Base-by-base conservation (phyloP, 2,888 invertebrate genomes). In the Panopea generosa region DNA sequence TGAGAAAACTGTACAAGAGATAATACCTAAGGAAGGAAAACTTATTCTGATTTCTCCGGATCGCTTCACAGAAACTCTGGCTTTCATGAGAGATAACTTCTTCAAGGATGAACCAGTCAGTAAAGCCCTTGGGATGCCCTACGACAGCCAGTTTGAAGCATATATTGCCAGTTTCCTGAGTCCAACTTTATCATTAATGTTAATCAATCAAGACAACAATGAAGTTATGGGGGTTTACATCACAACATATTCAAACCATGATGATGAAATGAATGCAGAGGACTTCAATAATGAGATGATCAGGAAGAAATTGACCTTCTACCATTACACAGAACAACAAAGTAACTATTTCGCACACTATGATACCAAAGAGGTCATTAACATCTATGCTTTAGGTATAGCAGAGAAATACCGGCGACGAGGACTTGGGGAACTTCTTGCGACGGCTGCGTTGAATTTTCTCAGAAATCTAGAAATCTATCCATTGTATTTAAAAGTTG, bases 171-270 rank as follows among this genome's bases (percentile, higher is more conserved):
- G n/a, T n/a, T n/a, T n/a, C n/a, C n/a, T n/a, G n/a, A n/a, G n/a
- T n/a, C n/a, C 50, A 11, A 27, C 56, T 22, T 26, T 76, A 27
- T 70, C 76, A 6, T n/a, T 76, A n/a, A 61, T 70, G 24, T 47
- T 76, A 18, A 18, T 76, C 16, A 59, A 70, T 45, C 33, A 55
- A 20, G 47, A 56, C 1, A 60, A 43, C 16, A 53, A 53, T 26
- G 70, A 70, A 29, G 24, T 70, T 11, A 76, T 76, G 49, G 76
- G 66, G 9, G 27, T 76, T 16, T 65, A 66, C 14, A 14, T 59
- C 2, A 57, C 62, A 14, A 2, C n/a, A 2, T 27, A 57, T 18
- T 22, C 55, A 2, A 40, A 50, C 29, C 43, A 43, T 4, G 66
- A 38, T 2, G 70, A 66, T 3, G 14, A n/a, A 3, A n/a, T 38